Percentiles rank a stretch among this genome's conserved stretches.
phyloP scores from a whole-genome alignment of 2,113 vertebrate genomes.

The Burhinus oedicnemus region DNA sequence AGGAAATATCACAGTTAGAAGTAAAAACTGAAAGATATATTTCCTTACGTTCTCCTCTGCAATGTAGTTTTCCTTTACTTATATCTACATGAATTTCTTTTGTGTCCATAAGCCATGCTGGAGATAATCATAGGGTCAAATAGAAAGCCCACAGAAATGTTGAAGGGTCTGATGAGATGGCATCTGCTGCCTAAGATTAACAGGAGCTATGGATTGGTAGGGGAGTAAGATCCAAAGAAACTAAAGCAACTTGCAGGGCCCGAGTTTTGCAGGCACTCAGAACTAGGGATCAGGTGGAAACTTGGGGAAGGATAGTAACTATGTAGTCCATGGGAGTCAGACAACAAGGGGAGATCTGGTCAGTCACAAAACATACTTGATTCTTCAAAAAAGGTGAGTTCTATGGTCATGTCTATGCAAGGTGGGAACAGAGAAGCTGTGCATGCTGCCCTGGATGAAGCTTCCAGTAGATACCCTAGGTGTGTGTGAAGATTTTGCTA shows the following conservation, averaged over 20 bases:
- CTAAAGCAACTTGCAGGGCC: neutral
- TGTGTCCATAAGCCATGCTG: neutral
- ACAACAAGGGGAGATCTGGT: neutral
- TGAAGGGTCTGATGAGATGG: neutral
- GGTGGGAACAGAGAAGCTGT: neutral
- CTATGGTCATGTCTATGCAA: rapidly evolving
- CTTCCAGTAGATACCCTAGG: neutral
- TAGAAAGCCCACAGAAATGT: neutral
- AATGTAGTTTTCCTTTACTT: neutral
- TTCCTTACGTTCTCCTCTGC: neutral
- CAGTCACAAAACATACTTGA: neutral
- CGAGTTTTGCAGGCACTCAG: neutral
- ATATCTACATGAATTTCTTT: neutral
- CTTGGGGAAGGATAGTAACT: neutral
- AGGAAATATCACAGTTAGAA: neutral
- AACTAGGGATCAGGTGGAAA: neutral
- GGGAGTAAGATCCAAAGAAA: neutral
- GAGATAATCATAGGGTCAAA: neutral
- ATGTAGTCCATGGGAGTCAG: neutral
- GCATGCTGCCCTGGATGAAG: neutral
- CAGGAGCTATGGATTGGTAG: neutral
- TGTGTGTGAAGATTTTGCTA: neutral
- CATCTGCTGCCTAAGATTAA: neutral
- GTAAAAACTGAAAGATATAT: neutral
- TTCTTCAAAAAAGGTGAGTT: neutral